Conservation (phyloP, 2,797 vertebrate species). For the Sus cebifrons region DNA sequence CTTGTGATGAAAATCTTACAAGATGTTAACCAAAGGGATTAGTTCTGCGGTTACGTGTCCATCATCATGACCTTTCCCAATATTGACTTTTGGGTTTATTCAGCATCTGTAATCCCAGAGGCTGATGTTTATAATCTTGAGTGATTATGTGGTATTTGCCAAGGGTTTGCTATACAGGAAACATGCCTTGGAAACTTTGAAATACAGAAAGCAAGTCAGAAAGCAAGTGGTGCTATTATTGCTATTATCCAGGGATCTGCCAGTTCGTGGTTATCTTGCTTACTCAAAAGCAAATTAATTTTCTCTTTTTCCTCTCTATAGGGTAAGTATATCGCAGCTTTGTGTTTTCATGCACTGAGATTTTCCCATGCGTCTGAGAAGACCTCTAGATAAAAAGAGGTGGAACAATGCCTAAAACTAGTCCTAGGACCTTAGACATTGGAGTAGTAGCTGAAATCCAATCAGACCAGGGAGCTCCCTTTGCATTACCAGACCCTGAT, state of each 20-base stretch:
- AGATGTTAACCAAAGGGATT: neutral
- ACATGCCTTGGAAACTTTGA: slow-evolving; percentile 35
- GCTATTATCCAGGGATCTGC: neutral
- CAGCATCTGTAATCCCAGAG: neutral
- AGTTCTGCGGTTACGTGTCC: neutral
- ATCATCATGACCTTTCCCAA: slow-evolving; percentile 22
- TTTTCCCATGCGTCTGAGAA: neutral
- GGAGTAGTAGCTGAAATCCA: neutral
- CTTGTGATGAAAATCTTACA: slow-evolving; percentile 26
- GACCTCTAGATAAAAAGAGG: neutral
- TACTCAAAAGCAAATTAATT: neutral
- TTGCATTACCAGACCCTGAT: neutral
- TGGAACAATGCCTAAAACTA: neutral
- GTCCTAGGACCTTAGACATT: neutral
- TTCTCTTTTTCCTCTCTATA: neutral
- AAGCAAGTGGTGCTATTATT: neutral
- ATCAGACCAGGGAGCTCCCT: neutral
- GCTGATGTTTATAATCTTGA: slow-evolving; percentile 48
- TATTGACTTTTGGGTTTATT: slow-evolving; percentile 46
- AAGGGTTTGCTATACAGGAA: neutral
- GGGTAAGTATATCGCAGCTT: neutral
- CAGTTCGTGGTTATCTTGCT: neutral
- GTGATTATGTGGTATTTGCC: slow-evolving; percentile 14
- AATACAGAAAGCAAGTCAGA: neutral
- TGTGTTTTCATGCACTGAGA: neutral